Percentiles rank a stretch among this genome's conserved stretches.
phyloP scores from a whole-genome alignment of 2,113 vertebrate genomes.

The Pitta sordida region DNA sequence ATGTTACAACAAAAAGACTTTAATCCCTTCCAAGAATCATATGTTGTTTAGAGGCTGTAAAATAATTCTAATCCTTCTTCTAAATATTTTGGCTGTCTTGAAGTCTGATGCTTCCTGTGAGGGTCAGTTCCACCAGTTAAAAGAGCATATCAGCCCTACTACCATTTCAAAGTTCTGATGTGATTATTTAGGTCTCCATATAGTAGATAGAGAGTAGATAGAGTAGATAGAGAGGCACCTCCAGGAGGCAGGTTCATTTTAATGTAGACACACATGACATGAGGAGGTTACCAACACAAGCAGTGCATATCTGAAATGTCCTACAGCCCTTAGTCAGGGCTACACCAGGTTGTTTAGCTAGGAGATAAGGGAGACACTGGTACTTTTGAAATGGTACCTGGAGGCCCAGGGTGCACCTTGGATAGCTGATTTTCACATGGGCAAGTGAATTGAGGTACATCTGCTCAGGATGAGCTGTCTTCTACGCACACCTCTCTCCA shows the following conservation, averaged over 20 bases:
- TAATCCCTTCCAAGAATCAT: neutral
- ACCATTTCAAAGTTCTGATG: neutral
- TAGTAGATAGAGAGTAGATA: neutral
- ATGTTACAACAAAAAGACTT: neutral
- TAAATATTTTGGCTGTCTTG: neutral
- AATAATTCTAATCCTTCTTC: neutral
- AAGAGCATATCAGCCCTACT: neutral
- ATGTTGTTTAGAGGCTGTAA: neutral
- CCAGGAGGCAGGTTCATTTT: neutral
- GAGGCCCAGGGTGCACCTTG: neutral
- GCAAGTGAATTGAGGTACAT: neutral
- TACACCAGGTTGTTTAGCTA: neutral
- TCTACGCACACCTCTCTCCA: neutral
- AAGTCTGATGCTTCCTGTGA: neutral
- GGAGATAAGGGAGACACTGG: neutral
- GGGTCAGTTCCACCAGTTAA: neutral
- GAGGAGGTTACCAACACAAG: neutral
- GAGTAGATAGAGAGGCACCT: neutral
- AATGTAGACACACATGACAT: neutral
- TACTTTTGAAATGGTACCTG: neutral
- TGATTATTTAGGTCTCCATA: neutral
- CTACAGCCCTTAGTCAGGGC: neutral
- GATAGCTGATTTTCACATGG: neutral
- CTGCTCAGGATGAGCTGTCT: neutral
- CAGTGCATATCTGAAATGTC: neutral